Conservation (phyloP, 1,140 invertebrate genomes). For the Drosophila setifemur region DNA sequence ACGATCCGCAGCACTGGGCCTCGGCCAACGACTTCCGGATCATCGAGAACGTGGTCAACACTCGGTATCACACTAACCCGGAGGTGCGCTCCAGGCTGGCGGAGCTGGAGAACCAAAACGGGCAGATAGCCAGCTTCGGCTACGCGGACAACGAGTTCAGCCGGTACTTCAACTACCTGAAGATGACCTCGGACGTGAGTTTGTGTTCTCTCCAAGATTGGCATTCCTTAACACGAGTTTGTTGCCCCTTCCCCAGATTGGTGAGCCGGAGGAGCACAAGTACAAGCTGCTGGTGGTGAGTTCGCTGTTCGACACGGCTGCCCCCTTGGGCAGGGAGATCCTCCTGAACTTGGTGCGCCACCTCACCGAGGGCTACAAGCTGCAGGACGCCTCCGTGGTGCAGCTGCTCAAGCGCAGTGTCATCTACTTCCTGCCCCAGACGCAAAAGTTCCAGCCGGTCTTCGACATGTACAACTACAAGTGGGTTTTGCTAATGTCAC, state of each 20-base stretch:
- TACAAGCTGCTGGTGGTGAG: conserved; percentile 92
- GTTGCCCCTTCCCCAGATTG: no score
- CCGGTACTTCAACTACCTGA: conserved; percentile 72
- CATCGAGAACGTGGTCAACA: conserved; percentile 84
- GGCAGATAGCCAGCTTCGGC: conserved; percentile 73
- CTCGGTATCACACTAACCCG: conserved; percentile 86
- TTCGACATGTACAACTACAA: conserved; percentile 68
- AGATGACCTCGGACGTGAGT: conserved; percentile 77
- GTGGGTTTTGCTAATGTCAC: conserved; percentile 26
- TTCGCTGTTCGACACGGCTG: conserved; percentile 89
- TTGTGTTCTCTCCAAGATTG: not conserved
- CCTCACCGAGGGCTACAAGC: conserved; percentile 87
- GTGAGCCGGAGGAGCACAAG: conserved; percentile 89
- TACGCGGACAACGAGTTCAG: conserved; percentile 78
- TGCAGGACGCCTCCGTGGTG: conserved; percentile 86
- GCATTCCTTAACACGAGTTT: conserved; percentile 26
- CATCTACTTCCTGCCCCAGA: conserved; percentile 90
- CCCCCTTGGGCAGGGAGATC: conserved; percentile 93
- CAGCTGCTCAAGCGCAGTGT: conserved; percentile 88
- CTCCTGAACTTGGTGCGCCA: conserved; percentile 91
- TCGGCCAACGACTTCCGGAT: conserved; percentile 88
- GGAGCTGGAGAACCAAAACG: conserved; percentile 84
- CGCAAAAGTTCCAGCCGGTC: conserved; percentile 53
- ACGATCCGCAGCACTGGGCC: conserved; percentile 91
- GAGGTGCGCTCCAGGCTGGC: conserved; percentile 86